Evolutionary conservation across 1,140 invertebrate species (phyloP), one percentile per base, ranked within the genome.

Genomic region (Dinothrombium tinctorium): DNA sequence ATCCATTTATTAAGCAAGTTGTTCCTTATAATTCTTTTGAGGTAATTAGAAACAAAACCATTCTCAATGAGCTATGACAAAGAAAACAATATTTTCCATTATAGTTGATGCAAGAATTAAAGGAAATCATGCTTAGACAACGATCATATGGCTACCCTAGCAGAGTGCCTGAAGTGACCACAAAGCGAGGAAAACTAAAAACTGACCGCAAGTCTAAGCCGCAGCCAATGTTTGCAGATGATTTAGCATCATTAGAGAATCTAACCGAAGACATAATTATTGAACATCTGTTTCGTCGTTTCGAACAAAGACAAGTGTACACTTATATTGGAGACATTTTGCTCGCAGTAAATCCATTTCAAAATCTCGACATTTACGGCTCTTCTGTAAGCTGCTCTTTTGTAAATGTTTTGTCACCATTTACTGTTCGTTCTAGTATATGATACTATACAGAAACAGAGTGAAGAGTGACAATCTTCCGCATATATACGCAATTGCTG

Each of bases 321-420:
- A 84, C 79, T 0, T 83, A 82, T 50, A 81, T 86, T 47, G 79
- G 79, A 3, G 79, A 83, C 54, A 82, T 83, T 49, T 56, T 83
- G 7, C 62, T 86, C 9, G 77, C 78, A 15, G 71, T 84, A 0
- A 84, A 86, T 62, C 79, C 79, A 3, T 84, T 81, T 56, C 65
- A 66, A 12, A 69, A 74, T 52, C 59, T 82, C 21, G 70, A 71
- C 32, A 69, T 83, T 19, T 83, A 83, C 53, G 71, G 69, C 1
- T 24, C 1, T 19, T 15, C 25, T 6, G 6, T 9, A 8, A 14
- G 6, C 6, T 33, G 14, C 14, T 28, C 26, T 28, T 7, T n/a
- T 8, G 5, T 25, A 37, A 37, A 37, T 20, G 8, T 37, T 9
- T 37, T 24, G 6, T 15, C 8, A 21, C 23, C 17, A 15, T 28